Conservation (phyloP, 2,113 vertebrate species). For the Neotoma lepida region DNA sequence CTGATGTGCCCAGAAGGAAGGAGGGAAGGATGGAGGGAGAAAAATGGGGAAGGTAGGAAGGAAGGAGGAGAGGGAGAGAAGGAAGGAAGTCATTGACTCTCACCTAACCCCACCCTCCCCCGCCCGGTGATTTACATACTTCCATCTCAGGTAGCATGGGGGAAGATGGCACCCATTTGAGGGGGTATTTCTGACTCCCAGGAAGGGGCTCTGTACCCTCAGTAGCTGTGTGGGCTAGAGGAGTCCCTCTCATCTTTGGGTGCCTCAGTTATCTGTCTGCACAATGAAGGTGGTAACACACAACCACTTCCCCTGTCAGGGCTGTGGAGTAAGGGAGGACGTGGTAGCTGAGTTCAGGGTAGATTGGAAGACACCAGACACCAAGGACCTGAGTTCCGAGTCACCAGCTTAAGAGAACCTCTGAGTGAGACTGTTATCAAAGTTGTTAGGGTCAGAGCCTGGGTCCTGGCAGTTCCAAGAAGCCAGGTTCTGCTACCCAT, state of each 20-base stretch:
- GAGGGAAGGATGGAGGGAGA: neutral
- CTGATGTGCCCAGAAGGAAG: neutral
- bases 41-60: neutral
- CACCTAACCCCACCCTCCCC: rapidly evolving
- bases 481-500: neutral
- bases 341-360: neutral
- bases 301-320: neutral
- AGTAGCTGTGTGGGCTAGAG: neutral
- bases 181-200: too few relatives aligned
- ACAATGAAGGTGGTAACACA: rapidly evolving
- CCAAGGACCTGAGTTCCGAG: rapidly evolving
- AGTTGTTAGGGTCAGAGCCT: neutral
- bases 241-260: neutral
- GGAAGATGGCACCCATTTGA: neutral
- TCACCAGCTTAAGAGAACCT: rapidly evolving
- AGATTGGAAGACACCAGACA: rapidly evolving
- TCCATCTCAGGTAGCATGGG: neutral
- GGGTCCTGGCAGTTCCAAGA: neutral
- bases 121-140: too few relatives aligned
- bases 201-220: neutral
- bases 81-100: neutral
- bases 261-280: neutral
- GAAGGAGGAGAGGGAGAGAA: too few relatives aligned
- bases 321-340: neutral
- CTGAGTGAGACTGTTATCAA: neutral